phyloP scores from a whole-genome alignment of 2,888 invertebrate genomes.

The Teleiodes luculella region DNA sequence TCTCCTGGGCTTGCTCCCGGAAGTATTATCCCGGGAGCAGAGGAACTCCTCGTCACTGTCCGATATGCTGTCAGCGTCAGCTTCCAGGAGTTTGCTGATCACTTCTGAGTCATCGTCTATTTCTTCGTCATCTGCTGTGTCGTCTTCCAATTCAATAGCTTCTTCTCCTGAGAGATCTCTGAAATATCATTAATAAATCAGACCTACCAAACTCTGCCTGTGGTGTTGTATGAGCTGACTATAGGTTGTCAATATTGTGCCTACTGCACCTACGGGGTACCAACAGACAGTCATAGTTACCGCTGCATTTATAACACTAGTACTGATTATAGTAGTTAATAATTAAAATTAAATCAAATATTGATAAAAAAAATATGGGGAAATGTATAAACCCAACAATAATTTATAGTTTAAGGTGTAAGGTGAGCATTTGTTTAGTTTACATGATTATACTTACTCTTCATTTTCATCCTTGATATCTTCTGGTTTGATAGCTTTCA shows the following conservation, averaged over 20 bases:
- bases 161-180: constrained; percentile 38
- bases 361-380: background rate
- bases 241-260: too few relatives aligned
- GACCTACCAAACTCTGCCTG: too few relatives aligned
- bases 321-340: too few relatives aligned
- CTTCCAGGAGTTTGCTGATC: constrained; percentile 62
- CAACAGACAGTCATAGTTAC: too few relatives aligned
- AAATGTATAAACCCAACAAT: background rate
- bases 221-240: too few relatives aligned
- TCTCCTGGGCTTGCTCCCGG: constrained; percentile 40
- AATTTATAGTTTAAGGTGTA: too few relatives aligned
- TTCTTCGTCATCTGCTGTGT: constrained; percentile 37
- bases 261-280: too few relatives aligned
- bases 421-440: too few relatives aligned
- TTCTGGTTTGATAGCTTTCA: constrained; percentile 60
- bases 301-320: too few relatives aligned
- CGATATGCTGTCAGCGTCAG: constrained; percentile 47
- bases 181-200: constrained; percentile 10
- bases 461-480: constrained; percentile 37
- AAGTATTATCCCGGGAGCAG: constrained; percentile 37
- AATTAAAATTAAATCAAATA: too few relatives aligned
- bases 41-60: constrained; percentile 53
- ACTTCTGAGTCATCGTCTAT: constrained; percentile 63
- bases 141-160: constrained; percentile 31
- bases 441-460: background rate